Evolutionary conservation across 2,113 vertebrate genomes (phyloP).

Genomic region (Eudorcas thomsonii): DNA sequence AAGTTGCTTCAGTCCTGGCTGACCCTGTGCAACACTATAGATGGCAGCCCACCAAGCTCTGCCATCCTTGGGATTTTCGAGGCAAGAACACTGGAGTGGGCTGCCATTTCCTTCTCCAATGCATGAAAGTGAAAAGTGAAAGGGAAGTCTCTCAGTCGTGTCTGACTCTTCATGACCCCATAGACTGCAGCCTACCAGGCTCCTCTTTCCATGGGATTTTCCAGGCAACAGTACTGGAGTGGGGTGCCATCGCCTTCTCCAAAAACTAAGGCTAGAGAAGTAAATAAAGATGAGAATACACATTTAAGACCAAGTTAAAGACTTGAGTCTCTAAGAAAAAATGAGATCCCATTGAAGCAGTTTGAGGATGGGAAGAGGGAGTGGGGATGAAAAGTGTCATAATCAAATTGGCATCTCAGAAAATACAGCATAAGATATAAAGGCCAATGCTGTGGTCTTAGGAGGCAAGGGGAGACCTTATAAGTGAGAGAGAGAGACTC

Average conservation of each 20-base stretch:
- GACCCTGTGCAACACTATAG: too few relatives aligned
- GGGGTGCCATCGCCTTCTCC: too few relatives aligned
- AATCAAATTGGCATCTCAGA: not conserved
- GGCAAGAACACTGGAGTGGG: too few relatives aligned
- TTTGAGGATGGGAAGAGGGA: not conserved
- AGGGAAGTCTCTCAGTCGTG: too few relatives aligned
- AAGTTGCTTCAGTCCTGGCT: too few relatives aligned
- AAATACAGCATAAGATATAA: not conserved
- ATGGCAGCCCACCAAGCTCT: too few relatives aligned
- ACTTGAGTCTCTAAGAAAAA: not conserved
- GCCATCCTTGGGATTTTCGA: rapidly evolving
- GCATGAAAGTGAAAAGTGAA: too few relatives aligned
- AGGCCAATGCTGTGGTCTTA: not conserved
- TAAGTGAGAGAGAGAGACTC: not conserved
- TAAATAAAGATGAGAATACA: not conserved
- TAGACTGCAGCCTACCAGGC: too few relatives aligned
- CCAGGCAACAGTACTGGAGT: too few relatives aligned
- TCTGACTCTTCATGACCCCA: too few relatives aligned
- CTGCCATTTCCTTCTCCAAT: too few relatives aligned
- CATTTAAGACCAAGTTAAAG: not conserved
- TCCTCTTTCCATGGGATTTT: too few relatives aligned
- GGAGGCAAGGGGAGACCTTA: not conserved
- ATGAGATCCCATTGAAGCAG: not conserved
- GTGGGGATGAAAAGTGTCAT: not conserved
- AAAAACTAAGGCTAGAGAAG: not conserved